phyloP scores from a whole-genome alignment of 2,888 invertebrate genomes.

The Amphipoea oculea region DNA sequence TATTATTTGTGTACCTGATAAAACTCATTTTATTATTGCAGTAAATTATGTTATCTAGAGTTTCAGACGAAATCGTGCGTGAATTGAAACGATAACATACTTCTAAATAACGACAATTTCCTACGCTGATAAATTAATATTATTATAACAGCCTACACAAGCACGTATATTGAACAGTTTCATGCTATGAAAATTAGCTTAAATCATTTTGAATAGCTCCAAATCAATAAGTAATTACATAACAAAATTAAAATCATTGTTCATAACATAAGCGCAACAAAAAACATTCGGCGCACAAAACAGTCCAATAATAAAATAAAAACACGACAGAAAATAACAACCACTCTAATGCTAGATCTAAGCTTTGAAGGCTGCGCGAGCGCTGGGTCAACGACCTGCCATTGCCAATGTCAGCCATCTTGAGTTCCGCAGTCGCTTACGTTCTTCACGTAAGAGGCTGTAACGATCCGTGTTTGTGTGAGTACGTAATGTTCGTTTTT shows the following conservation, averaged over 20 bases:
- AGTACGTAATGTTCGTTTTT: conserved; percentile 88
- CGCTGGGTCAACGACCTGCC: conserved; percentile 87
- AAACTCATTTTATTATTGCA: conserved; percentile 43
- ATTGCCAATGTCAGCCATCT: conserved; percentile 91
- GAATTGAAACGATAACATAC: conserved; percentile 60
- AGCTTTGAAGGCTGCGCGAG: conserved; percentile 89
- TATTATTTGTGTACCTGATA: conserved; percentile 29
- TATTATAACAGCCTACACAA: conserved; percentile 37
- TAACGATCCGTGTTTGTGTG: conserved; percentile 85
- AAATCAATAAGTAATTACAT: conserved; percentile 57
- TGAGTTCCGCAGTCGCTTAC: conserved; percentile 90
- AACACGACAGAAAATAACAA: conserved; percentile 86
- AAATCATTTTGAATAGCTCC: conserved; percentile 33
- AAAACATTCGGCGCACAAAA: conserved; percentile 70
- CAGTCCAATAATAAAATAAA: conserved; percentile 78
- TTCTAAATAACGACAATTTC: conserved; percentile 61
- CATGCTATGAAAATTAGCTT: conserved; percentile 29
- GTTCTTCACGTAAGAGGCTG: conserved; percentile 90
- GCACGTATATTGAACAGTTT: conserved; percentile 37
- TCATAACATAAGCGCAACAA: conserved; percentile 57
- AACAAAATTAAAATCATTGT: conserved; percentile 61
- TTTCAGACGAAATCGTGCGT: conserved; percentile 58
- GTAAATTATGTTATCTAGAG: conserved; percentile 55
- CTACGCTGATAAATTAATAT: conserved; percentile 65
- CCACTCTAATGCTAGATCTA: conserved; percentile 89